These are phyloP conservation scores for Neoascia interrupta DNA, from an alignment of 2,888 invertebrate species.

Conservation along the genomic window DNA sequence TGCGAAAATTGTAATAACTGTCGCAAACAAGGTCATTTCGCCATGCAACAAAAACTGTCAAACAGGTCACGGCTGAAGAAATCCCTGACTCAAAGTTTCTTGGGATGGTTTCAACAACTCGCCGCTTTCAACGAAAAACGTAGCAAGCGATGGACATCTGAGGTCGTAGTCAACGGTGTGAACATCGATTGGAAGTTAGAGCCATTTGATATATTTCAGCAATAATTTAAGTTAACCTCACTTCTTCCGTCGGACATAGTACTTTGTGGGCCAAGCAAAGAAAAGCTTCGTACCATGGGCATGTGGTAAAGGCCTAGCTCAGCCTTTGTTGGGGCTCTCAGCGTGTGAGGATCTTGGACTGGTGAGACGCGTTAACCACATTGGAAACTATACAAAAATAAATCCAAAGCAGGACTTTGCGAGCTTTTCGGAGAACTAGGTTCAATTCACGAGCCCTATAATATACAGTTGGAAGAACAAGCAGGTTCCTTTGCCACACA, in stretches of 20 bases:
- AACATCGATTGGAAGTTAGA: conserved; percentile 6
- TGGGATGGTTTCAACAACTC: too few relatives aligned
- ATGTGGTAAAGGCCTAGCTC: conserved; percentile 19
- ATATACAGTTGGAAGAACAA: conserved; percentile 1
- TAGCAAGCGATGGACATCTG: conserved; percentile 14
- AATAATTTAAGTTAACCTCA: conserved; percentile 11
- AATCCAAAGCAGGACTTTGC: neutral
- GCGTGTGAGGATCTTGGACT: conserved; percentile 13
- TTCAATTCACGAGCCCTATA: conserved; percentile 5
- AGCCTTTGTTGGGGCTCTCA: neutral
- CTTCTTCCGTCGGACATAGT: conserved; percentile 7
- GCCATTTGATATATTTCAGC: conserved; percentile 8
- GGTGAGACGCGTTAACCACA: conserved; percentile 5
- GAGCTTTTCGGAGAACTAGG: neutral
- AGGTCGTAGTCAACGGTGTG: neutral
- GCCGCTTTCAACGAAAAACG: conserved; percentile 8
- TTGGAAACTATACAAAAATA: neutral
- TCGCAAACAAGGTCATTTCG: conserved; percentile 4
- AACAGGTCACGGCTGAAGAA: too few relatives aligned
- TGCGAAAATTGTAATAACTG: too few relatives aligned
- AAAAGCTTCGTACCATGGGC: neutral
- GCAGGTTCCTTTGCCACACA: neutral
- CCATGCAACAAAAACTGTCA: conserved; percentile 6
- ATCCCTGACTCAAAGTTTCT: too few relatives aligned
- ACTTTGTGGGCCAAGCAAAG: conserved; percentile 13